Evolutionary conservation across 2,113 vertebrate genomes (phyloP).

Genomic region (Cyphomyrus plagiostoma): DNA sequence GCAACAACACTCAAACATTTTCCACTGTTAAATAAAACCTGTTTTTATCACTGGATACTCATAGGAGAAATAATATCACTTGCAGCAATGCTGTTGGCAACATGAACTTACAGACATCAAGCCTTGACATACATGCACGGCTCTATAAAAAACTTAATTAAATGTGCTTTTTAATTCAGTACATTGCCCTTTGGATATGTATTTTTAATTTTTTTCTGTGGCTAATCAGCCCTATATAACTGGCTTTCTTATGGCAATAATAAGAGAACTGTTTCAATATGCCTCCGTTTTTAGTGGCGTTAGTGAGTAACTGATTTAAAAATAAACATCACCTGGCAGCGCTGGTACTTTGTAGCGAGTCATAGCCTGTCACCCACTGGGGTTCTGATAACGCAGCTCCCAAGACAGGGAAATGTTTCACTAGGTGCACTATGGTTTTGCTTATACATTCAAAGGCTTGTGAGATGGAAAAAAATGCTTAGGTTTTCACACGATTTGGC

Average conservation of each 20-base stretch:
- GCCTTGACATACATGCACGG: not conserved
- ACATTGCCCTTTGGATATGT: not conserved
- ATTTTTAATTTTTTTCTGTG: not conserved
- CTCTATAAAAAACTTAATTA: not conserved
- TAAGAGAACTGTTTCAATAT: not conserved
- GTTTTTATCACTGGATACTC: not conserved
- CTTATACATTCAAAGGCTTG: not conserved
- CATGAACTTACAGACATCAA: not conserved
- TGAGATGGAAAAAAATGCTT: not conserved
- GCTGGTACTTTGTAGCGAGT: not conserved
- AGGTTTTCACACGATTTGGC: not conserved
- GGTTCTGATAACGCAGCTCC: not conserved
- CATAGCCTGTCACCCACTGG: not conserved
- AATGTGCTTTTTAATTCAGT: not conserved
- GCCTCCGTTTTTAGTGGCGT: not conserved
- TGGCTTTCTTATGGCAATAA: not conserved
- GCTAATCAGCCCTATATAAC: not conserved
- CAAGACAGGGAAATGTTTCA: not conserved
- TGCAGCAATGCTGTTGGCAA: not conserved
- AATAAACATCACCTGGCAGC: not conserved
- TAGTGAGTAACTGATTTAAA: not conserved
- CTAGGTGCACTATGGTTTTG: not conserved
- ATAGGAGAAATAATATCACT: not conserved
- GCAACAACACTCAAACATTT: not conserved
- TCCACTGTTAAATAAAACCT: not conserved